A percentile compares a stretch with the other conserved stretches of the same genome.
These are phyloP conservation scores for Lutra lutra DNA, from an alignment of 2,797 vertebrate species.

Conservation along the genomic window DNA sequence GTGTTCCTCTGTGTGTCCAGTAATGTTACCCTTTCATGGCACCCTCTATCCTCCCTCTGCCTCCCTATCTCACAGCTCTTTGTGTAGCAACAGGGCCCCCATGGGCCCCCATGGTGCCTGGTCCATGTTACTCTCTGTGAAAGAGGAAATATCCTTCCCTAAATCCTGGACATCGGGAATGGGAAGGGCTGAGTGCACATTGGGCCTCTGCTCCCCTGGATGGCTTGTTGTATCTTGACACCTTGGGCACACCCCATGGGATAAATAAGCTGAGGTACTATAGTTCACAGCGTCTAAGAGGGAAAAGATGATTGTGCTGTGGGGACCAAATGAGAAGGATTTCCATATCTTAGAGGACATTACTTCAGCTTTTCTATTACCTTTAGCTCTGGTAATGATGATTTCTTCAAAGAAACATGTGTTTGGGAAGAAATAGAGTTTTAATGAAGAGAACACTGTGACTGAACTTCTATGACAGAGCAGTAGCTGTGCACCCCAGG, in stretches of 20 bases:
- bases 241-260: not conserved
- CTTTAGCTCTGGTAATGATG: not conserved
- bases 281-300: not conserved
- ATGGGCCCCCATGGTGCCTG: not conserved
- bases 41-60: not conserved
- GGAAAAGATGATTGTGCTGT: not conserved
- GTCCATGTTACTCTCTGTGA: not conserved
- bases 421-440: not conserved
- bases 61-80: not conserved
- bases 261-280: too few relatives aligned
- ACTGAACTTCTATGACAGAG: not conserved
- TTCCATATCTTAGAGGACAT: not conserved
- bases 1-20: accelerated
- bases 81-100: not conserved
- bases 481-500: not conserved
- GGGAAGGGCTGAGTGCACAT: accelerated
- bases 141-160: not conserved
- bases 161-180: not conserved
- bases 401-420: not conserved
- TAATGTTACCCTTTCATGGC: not conserved
- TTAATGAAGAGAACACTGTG: not conserved
- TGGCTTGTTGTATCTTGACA: too few relatives aligned
- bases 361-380: not conserved
- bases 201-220: not conserved
- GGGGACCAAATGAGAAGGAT: not conserved